Evolutionary conservation across 2,113 vertebrate genomes (phyloP).

Genomic region (Corythaeola cristata): DNA sequence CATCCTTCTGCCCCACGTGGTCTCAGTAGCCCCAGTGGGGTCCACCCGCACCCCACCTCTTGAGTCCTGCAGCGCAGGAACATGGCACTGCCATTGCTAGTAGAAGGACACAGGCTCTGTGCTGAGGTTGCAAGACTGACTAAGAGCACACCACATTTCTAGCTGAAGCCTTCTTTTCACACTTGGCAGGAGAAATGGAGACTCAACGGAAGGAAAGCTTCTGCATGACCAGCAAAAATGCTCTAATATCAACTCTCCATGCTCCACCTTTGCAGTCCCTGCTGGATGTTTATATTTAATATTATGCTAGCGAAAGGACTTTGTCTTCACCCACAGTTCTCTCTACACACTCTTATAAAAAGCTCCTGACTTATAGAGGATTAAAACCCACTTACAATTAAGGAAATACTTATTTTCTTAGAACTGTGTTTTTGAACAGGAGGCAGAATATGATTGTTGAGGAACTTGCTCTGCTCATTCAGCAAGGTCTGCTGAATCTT

Average conservation of each 20-base stretch:
- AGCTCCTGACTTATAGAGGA: not conserved
- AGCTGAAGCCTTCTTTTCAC: not conserved
- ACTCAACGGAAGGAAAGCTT: not conserved
- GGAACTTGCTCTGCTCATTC: not conserved
- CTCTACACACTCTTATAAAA: not conserved
- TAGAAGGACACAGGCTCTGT: not conserved
- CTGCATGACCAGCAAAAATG: not conserved
- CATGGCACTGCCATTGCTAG: not conserved
- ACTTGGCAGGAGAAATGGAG: not conserved
- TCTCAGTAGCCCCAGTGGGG: not conserved
- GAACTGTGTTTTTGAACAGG: not conserved
- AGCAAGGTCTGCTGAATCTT: not conserved
- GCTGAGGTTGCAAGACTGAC: not conserved
- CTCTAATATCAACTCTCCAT: not conserved
- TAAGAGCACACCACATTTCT: not conserved
- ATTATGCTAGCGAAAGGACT: not conserved
- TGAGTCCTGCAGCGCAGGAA: not conserved
- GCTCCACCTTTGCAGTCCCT: not conserved
- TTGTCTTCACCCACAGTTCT: not conserved
- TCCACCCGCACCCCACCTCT: not conserved
- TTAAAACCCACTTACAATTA: not conserved
- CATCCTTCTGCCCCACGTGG: accelerated
- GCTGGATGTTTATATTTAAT: not conserved
- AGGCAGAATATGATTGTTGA: not conserved
- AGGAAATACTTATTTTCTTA: not conserved